Evolutionary conservation across 2,888 invertebrate species (phyloP), one percentile per base, ranked within the genome.

Genomic region (Orthosia incerta): DNA sequence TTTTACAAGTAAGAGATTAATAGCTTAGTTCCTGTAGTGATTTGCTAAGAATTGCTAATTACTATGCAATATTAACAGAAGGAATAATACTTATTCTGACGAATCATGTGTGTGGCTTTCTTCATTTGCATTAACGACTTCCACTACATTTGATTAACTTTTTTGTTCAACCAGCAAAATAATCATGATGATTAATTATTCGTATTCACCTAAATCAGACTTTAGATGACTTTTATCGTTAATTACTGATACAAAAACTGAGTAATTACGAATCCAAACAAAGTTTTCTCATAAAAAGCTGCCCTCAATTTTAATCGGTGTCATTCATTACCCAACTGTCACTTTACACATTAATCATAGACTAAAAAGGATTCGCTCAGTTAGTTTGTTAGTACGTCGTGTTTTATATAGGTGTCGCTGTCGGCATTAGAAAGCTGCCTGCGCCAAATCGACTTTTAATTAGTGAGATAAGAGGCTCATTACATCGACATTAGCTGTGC

Each of bases 391-490:
- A 89, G 90, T 88, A 82, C 76, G 65, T 75, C 86, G 72, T 55
- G 74, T 79, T 74, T 65, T 77, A 71, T 85, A 75, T 85, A 86
- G 85, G 79, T 87, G 88, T 87, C 88, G 88, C 88, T 86, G 83
- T 86, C 75, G 86, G 86, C 90, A 92, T 91, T 94, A 93, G 95
- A 95, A 95, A 95, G 95, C 89, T 81, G 83, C 84, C 82, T 90
- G 90, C 87, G 87, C 93, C 86, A 95, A 96, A 96, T 96, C 96
- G 95, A 94, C 92, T 96, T 96, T 96, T 96, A 96, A 96, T 96
- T 96, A 96, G 93, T 94, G 87, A 93, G 94, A 95, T 95, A 96
- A 96, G 95, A 91, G 92, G 84, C 94, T 94, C 94, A 95, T 95
- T 95, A 95, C 94, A 91, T 90, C 85, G 88, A 90, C 95, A 94